phyloP scores from a whole-genome alignment of 1,140 invertebrate species.

The Onthophagus taurus region DNA sequence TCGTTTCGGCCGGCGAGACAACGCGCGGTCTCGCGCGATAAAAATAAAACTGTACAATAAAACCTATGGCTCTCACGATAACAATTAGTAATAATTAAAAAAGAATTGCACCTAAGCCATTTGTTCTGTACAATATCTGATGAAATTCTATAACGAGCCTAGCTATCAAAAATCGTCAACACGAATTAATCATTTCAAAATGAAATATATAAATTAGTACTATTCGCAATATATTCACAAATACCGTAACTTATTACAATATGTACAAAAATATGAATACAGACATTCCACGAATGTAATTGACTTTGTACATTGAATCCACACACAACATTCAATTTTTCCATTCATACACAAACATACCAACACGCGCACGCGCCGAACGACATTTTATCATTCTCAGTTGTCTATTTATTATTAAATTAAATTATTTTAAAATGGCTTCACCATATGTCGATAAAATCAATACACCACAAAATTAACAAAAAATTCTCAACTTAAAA shows the following conservation, averaged over 20 bases:
- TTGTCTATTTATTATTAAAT: too few relatives aligned
- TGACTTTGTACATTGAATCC: slow-evolving; percentile 44
- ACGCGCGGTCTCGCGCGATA: too few relatives aligned
- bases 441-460: too few relatives aligned
- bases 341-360: slow-evolving; percentile 28
- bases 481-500: too few relatives aligned
- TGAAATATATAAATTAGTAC: slow-evolving; percentile 40
- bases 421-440: too few relatives aligned
- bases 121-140: slow-evolving; percentile 35
- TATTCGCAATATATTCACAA: slow-evolving; percentile 41
- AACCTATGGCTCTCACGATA: slow-evolving; percentile 30
- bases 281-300: slow-evolving; percentile 37
- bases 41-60: slow-evolving; percentile 26
- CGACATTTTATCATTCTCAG: too few relatives aligned
- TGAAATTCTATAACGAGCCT: slow-evolving; percentile 35
- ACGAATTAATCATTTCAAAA: slow-evolving; percentile 40
- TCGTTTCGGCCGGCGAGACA: too few relatives aligned
- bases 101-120: slow-evolving; percentile 37
- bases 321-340: slow-evolving; percentile 28
- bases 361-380: too few relatives aligned
- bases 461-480: too few relatives aligned
- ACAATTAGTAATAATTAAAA: slow-evolving; percentile 31
- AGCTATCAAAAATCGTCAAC: slow-evolving; percentile 40
- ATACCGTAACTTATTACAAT: slow-evolving; percentile 41
- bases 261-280: slow-evolving; percentile 46